Conservation (phyloP, 2,113 vertebrate species). For the Chrysemys picta region DNA sequence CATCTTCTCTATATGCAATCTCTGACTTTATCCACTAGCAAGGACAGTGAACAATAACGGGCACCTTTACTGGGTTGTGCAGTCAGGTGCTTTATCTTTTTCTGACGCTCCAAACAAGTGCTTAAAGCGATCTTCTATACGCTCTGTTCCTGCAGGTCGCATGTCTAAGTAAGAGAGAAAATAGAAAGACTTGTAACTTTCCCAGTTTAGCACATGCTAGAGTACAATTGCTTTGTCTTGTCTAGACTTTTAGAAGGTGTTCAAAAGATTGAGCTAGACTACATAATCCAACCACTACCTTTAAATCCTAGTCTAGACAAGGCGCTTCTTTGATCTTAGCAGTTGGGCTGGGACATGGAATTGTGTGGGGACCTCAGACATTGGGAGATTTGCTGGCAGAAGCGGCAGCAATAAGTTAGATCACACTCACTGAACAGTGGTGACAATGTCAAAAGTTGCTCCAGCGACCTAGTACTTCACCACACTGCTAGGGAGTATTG, state of each 20-base stretch:
- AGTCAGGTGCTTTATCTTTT: constrained; percentile 41
- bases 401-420: background rate
- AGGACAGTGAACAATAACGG: background rate
- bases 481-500: background rate
- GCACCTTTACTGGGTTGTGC: constrained; percentile 55
- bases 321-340: background rate
- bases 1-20: background rate
- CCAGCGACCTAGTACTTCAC: background rate
- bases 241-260: background rate
- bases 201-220: background rate
- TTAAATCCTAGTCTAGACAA: background rate
- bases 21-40: background rate
- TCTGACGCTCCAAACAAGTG: constrained; percentile 42
- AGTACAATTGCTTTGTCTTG: background rate
- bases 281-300: too few species aligned
- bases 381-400: background rate
- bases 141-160: background rate
- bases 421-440: background rate
- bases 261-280: background rate
- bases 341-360: background rate
- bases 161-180: constrained; percentile 14
- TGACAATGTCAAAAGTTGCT: background rate
- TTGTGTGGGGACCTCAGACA: background rate
- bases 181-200: background rate
- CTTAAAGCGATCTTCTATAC: constrained; percentile 17